These are phyloP conservation scores for Anarrhichthys ocellatus DNA, from an alignment of 2,113 vertebrate species.

Conservation along the genomic window DNA sequence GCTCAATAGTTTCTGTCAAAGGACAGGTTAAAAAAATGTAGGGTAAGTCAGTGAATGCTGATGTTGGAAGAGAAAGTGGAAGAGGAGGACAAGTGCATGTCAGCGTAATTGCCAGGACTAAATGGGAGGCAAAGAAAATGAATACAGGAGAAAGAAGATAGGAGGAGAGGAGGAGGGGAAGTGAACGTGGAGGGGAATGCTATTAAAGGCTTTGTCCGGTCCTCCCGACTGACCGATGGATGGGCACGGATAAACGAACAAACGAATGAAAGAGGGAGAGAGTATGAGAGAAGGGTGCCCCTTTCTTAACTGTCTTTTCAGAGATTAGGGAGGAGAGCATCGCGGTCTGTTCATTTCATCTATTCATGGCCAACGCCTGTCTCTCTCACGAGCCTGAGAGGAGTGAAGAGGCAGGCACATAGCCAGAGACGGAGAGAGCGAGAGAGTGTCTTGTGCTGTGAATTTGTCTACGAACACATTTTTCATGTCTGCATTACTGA, in stretches of 20 bases:
- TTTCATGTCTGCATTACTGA: slow-evolving; percentile 29
- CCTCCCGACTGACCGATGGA: slow-evolving; percentile 67
- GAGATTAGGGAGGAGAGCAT: slow-evolving; percentile 75
- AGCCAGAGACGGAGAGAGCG: slow-evolving; percentile 4
- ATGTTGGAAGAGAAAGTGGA: slow-evolving; percentile 44
- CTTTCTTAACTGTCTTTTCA: slow-evolving; percentile 76
- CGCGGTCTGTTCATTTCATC: slow-evolving; percentile 61
- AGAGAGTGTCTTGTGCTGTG: slow-evolving; percentile 10
- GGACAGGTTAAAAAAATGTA: slow-evolving; percentile 29
- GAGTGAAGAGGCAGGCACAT: slow-evolving; percentile 36
- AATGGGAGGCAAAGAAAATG: slow-evolving; percentile 72
- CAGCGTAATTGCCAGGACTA: slow-evolving; percentile 68
- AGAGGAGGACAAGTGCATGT: slow-evolving; percentile 61
- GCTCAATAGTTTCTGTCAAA: slow-evolving; percentile 38
- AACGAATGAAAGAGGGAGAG: slow-evolving; percentile 72
- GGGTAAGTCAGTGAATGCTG: slow-evolving; percentile 66
- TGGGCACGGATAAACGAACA: slow-evolving; percentile 77
- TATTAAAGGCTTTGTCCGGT: slow-evolving; percentile 74
- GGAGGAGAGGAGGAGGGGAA: slow-evolving; percentile 70
- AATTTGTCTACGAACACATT: slow-evolving; percentile 32
- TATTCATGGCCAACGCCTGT: slow-evolving; percentile 70
- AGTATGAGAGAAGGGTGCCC: slow-evolving; percentile 77
- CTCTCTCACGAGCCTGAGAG: slow-evolving; percentile 50
- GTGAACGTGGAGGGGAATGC: slow-evolving; percentile 77
- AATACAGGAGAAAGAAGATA: slow-evolving; percentile 68